Evolutionary conservation across 1,140 invertebrate species (phyloP).

Genomic region (Leptestheria dahalacensis): DNA sequence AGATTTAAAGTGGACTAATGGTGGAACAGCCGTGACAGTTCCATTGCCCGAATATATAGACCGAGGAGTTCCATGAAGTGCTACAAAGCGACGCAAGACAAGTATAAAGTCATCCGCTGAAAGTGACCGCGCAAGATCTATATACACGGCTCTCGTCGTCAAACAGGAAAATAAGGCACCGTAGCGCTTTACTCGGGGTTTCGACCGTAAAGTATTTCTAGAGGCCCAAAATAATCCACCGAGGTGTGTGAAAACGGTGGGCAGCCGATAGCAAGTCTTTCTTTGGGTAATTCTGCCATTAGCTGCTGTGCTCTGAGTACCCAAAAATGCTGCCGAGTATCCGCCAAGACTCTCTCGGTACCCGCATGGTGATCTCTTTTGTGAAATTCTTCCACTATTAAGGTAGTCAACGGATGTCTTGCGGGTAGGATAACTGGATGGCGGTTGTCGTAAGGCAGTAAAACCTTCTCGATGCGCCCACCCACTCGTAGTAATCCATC

Average conservation of each 20-base stretch:
- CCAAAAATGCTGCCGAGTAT: background rate
- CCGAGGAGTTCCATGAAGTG: no score
- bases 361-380: background rate
- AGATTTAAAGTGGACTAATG: no score
- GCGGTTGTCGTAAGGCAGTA: background rate
- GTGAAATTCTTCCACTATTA: background rate
- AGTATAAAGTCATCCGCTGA: slow-evolving; percentile 17
- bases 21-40: no score
- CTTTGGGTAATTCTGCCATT: background rate
- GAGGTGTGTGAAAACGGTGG: slow-evolving; percentile 19
- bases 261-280: background rate
- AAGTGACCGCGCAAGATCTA: slow-evolving; percentile 25
- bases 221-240: slow-evolving; percentile 24
- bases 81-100: slow-evolving; percentile 27
- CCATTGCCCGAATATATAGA: slow-evolving; percentile 27
- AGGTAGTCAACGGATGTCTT: background rate
- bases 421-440: slow-evolving; percentile 1
- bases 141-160: slow-evolving; percentile 25
- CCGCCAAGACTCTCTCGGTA: background rate
- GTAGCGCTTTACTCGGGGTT: slow-evolving; percentile 23
- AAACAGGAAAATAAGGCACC: slow-evolving; percentile 27
- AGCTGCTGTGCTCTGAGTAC: background rate
- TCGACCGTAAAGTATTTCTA: slow-evolving; percentile 18
- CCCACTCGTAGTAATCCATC: background rate
- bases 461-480: background rate